These are phyloP conservation scores for Cephus pulcher DNA, from an alignment of 2,888 invertebrate genomes.

Conservation along the genomic window DNA sequence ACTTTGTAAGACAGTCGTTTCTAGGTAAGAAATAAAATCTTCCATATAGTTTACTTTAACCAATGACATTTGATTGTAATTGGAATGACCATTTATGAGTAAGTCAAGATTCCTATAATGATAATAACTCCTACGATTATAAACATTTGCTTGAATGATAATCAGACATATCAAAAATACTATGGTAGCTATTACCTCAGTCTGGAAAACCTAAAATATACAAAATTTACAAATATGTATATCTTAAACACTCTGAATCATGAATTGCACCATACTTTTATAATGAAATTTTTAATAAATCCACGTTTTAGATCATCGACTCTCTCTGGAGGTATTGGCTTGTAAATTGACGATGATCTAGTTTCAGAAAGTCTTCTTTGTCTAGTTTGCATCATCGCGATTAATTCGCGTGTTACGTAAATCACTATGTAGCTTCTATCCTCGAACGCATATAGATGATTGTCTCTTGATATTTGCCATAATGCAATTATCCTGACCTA, in stretches of 20 bases:
- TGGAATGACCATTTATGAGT: too few species aligned
- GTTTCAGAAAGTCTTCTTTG: not conserved
- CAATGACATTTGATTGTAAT: not conserved
- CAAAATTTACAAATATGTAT: too few species aligned
- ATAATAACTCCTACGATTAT: not conserved
- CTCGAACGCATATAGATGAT: constrained; percentile 7
- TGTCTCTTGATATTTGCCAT: constrained; percentile 10
- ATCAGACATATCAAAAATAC: not conserved
- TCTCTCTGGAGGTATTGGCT: not conserved
- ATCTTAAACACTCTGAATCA: too few species aligned
- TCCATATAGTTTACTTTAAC: not conserved
- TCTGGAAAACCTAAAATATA: not conserved
- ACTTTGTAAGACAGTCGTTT: not conserved
- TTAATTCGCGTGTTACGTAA: constrained; percentile 8
- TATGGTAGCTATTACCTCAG: not conserved
- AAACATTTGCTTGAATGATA: not conserved
- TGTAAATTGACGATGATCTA: not conserved
- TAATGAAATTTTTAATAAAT: not conserved
- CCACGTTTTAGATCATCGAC: not conserved
- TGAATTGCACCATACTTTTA: not conserved
- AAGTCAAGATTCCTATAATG: not conserved
- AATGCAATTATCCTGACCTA: not conserved
- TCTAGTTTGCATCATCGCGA: not conserved
- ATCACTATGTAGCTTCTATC: constrained; percentile 16
- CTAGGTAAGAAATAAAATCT: not conserved